Conservation (phyloP, 2,113 vertebrate species). For the Crypturellus undulatus region DNA sequence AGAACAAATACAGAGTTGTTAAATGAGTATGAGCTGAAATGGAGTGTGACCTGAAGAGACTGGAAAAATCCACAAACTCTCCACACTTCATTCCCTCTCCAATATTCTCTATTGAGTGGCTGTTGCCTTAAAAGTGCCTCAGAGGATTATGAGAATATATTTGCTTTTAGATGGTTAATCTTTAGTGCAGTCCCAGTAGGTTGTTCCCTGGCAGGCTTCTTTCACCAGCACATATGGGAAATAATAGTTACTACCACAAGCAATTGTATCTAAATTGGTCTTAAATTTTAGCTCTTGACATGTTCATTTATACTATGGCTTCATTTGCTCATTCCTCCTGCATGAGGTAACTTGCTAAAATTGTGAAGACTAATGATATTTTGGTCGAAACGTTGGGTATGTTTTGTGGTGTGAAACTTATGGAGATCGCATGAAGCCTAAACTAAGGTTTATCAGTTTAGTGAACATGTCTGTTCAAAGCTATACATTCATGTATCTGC, state of each 20-base stretch:
- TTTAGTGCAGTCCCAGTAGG: background rate
- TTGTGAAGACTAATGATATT: background rate
- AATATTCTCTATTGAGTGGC: background rate
- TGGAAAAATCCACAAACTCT: background rate
- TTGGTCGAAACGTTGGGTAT: background rate
- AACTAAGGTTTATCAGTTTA: background rate
- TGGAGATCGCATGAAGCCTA: background rate
- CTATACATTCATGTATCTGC: background rate
- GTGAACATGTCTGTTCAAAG: background rate
- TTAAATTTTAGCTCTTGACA: background rate
- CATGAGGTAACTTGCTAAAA: background rate
- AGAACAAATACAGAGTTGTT: background rate
- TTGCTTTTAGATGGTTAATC: background rate
- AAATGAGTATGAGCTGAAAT: background rate
- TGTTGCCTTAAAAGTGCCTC: background rate
- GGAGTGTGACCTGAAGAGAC: background rate
- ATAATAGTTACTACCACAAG: background rate
- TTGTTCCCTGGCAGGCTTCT: background rate
- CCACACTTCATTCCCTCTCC: background rate
- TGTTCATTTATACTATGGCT: background rate
- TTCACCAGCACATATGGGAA: background rate
- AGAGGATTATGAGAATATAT: background rate
- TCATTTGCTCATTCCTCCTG: background rate
- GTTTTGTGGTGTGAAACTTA: background rate
- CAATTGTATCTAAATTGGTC: background rate